These are phyloP conservation scores for Epiblema foenella DNA, from an alignment of 2,888 invertebrate species.

Conservation along the genomic window DNA sequence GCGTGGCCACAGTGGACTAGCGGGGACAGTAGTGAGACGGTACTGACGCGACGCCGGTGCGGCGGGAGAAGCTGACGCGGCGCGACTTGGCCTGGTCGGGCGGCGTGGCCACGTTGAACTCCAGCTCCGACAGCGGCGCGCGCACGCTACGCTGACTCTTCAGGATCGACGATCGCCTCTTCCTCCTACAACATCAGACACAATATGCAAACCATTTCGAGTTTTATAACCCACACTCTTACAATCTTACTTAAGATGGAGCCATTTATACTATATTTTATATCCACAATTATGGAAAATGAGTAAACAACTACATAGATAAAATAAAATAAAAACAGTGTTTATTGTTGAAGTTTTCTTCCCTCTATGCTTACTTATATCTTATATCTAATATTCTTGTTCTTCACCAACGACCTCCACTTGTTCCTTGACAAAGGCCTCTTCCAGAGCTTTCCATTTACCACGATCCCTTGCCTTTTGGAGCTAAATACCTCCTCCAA, in stretches of 20 bases:
- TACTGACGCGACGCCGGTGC: constrained; percentile 48
- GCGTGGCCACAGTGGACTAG: constrained; percentile 43
- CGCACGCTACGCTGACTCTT: constrained; percentile 74
- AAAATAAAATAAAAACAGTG: too few species aligned
- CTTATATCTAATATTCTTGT: too few species aligned
- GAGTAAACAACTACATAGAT: too few species aligned
- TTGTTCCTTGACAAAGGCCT: too few species aligned
- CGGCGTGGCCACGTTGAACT: constrained; percentile 77
- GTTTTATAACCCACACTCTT: neutral
- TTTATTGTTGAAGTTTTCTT: too few species aligned
- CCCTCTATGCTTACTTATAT: too few species aligned
- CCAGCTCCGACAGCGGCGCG: constrained; percentile 77
- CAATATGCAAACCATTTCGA: neutral
- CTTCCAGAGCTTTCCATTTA: too few species aligned
- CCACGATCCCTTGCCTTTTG: too few species aligned
- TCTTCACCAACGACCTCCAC: too few species aligned
- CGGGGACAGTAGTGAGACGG: neutral
- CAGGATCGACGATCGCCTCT: constrained; percentile 76
- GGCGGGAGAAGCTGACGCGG: constrained; percentile 74
- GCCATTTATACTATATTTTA: neutral
- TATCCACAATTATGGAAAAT: too few species aligned
- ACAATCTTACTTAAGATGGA: neutral
- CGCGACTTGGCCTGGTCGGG: constrained; percentile 73
- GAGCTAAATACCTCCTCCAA: too few species aligned
- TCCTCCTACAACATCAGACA: constrained; percentile 61